Evolutionary conservation across 92 coral and sea anemone species (phyloP).

Genomic region (Anthopleura xanthogrammica): DNA sequence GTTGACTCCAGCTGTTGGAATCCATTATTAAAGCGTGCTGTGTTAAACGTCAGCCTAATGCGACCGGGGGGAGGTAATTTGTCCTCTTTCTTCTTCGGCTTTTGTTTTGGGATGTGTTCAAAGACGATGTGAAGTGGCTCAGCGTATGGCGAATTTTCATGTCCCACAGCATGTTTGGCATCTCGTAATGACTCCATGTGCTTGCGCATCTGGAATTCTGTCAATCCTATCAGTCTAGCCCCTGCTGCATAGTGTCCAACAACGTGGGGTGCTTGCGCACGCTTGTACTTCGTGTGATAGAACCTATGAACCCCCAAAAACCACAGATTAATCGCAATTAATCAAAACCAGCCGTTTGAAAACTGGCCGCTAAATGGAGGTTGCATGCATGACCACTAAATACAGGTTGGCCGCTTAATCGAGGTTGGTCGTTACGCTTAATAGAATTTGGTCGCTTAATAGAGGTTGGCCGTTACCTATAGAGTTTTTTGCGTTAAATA

Average conservation of each 20-base stretch:
- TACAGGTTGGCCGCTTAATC: too few relatives aligned
- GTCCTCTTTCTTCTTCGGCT: conserved; percentile 25
- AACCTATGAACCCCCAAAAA: conserved; percentile 43
- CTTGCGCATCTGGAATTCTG: conserved; percentile 89
- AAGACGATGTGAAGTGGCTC: conserved; percentile 88
- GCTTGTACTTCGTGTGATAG: conserved; percentile 90
- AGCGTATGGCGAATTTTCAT: conserved; percentile 96
- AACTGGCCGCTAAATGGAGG: too few relatives aligned
- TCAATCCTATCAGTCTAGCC: conserved; percentile 95
- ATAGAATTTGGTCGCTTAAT: too few relatives aligned
- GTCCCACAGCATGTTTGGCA: conserved; percentile 97
- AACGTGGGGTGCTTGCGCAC: conserved; percentile 95
- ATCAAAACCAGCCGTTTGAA: too few relatives aligned
- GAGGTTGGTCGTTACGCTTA: too few relatives aligned
- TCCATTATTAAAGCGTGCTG: background rate
- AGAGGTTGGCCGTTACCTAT: background rate
- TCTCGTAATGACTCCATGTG: conserved; percentile 88
- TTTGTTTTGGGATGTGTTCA: conserved; percentile 50
- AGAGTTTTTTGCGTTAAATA: too few relatives aligned
- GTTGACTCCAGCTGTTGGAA: background rate
- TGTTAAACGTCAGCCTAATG: conserved; percentile 26
- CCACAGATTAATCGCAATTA: background rate
- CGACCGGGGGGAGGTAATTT: conserved; percentile 21
- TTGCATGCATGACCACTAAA: too few relatives aligned
- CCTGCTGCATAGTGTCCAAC: conserved; percentile 98